Evolutionary conservation across 2,797 vertebrate genomes (phyloP).

Genomic region (Spheniscus humboldti): DNA sequence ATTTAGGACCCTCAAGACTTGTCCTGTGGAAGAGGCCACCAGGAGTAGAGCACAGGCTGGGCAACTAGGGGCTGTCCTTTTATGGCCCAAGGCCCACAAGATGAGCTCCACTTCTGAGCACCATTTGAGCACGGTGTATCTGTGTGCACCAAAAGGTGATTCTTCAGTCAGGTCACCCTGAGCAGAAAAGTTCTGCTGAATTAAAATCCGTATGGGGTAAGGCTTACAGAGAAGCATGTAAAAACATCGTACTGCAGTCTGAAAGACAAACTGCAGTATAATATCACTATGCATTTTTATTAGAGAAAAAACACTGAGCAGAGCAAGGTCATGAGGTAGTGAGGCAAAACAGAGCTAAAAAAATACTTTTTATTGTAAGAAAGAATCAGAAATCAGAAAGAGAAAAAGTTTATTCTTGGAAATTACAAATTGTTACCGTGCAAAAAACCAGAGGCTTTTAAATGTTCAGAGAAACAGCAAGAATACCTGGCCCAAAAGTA

Average conservation of each 20-base stretch:
- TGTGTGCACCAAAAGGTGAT: background rate
- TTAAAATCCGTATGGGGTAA: background rate
- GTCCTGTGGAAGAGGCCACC: background rate
- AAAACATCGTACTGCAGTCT: background rate
- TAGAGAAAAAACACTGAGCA: background rate
- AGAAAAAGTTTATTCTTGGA: background rate
- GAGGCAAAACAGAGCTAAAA: background rate
- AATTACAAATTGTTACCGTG: background rate
- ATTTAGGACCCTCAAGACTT: background rate
- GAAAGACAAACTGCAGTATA: background rate
- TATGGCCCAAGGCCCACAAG: background rate
- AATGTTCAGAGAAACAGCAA: background rate
- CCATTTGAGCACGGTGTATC: fast-evolving
- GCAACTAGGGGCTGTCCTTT: background rate
- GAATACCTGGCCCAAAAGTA: background rate
- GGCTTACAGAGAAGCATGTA: background rate
- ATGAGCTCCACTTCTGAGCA: background rate
- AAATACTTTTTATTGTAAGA: background rate
- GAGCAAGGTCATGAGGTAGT: background rate
- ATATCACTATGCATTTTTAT: background rate
- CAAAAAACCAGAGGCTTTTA: background rate
- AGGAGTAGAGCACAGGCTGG: background rate
- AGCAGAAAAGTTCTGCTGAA: background rate
- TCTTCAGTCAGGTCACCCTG: background rate
- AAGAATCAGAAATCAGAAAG: background rate